Base-by-base conservation (phyloP, 2,888 invertebrate genomes). In the Cactoblastis cactorum region DNA sequence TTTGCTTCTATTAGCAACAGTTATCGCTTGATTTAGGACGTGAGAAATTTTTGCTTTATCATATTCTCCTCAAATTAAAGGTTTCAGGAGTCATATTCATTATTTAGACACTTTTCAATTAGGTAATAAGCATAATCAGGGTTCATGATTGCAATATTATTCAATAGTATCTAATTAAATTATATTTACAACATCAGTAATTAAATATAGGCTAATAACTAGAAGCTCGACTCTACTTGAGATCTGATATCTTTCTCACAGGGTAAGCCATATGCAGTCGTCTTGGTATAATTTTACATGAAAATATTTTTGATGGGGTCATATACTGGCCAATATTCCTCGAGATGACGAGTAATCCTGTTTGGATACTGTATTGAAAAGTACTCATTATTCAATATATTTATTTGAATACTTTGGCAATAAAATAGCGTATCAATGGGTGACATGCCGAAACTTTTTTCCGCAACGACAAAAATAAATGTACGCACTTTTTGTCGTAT, bases 11-110 rank as follows among this genome's bases (percentile, higher is more conserved):
- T 48, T 48, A 48, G 47, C 35, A 48, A 37, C 47, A 28, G 47
- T 48, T 48, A 37, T 38, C 28, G 24, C 14, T 22, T 48, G 47
- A 48, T 48, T 48, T 48, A 48, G 28, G 22, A 12, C 35, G 22
- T 37, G 32, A 35, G 24, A 37, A 37, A 35, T 38, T 24, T 37
- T 24, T 48, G 35, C 24, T 18, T 48, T 37, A 48, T 48, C 28
- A 37, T 22, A 19, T 14, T 12, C 12, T 34, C 12, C 19, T 45
- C 5, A 34, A 46, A 46, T 34, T 18, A 17, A 18, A 28, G 8
- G 33, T 12, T 33, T 18, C 34, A 34, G 2, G 18, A 63, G 67
- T 73, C 71, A 70, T 63, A 63, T 67, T 63, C 68, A 69, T 68
- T 60, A 46, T 33, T n/a, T 34, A 19, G 18, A 9, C 28, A 35